A percentile compares a stretch with the other conserved stretches of the same genome.
These are phyloP conservation scores for Abscondita cerata DNA, from an alignment of 2,888 invertebrate species.

Conservation along the genomic window DNA sequence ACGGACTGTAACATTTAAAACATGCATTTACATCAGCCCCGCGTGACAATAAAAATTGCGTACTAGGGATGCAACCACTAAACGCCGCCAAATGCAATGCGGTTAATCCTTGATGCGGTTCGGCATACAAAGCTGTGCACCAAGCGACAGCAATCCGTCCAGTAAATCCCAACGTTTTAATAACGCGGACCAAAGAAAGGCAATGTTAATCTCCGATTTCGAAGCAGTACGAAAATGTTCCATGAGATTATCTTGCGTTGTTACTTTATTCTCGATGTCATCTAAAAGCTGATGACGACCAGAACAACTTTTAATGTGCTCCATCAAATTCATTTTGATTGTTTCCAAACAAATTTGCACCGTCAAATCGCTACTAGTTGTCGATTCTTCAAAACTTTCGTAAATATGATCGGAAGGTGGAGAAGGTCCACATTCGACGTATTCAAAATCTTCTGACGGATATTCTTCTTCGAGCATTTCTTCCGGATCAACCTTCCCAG, in stretches of 20 bases:
- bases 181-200: constrained; percentile 78
- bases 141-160: constrained; percentile 67
- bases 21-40: constrained; percentile 74
- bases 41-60: constrained; percentile 71
- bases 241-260: constrained; percentile 64
- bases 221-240: constrained; percentile 64
- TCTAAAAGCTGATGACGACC: constrained; percentile 74
- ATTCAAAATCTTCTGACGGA: constrained; percentile 75
- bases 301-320: constrained; percentile 73
- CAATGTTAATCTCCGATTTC: constrained; percentile 73
- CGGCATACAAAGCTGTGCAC: constrained; percentile 75
- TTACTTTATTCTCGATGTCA: constrained; percentile 74
- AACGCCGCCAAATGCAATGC: constrained; percentile 81
- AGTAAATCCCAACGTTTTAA: constrained; percentile 73
- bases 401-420: constrained; percentile 84
- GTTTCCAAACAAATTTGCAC: constrained; percentile 78
- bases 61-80: constrained; percentile 76
- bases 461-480: constrained; percentile 70
- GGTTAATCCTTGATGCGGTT: constrained; percentile 74
- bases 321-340: constrained; percentile 74
- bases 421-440: constrained; percentile 80
- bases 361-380: constrained; percentile 70
- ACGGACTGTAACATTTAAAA: constrained; percentile 77
- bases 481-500: constrained; percentile 48
- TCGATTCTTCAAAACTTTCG: constrained; percentile 77